phyloP scores from a whole-genome alignment of 2,113 vertebrate species.

The Empidonax alnorum region DNA sequence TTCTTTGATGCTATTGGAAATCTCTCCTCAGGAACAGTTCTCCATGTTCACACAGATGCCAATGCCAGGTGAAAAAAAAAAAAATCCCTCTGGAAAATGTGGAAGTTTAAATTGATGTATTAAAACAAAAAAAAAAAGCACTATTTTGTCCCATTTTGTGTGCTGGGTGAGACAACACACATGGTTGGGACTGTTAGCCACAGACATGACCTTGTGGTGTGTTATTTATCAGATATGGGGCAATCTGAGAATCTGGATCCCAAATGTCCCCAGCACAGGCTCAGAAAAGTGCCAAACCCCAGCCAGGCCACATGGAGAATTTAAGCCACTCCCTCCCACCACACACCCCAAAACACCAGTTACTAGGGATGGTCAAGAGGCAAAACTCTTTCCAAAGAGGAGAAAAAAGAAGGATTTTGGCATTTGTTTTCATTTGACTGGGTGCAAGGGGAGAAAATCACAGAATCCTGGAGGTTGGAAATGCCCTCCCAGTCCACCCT shows the following conservation, averaged over 20 bases:
- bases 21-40: background rate
- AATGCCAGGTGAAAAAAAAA: background rate
- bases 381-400: background rate
- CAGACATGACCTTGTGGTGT: accelerated
- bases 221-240: background rate
- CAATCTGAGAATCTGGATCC: background rate
- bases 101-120: background rate
- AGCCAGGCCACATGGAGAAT: background rate
- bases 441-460: background rate
- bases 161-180: accelerated
- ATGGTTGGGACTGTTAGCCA: background rate
- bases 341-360: accelerated
- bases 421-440: background rate
- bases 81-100: background rate
- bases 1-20: background rate
- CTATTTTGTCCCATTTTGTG: background rate
- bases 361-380: background rate
- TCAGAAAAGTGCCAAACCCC: background rate
- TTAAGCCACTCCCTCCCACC: background rate
- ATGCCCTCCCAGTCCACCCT: background rate
- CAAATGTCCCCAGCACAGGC: background rate
- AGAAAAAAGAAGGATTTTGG: background rate
- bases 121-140: background rate
- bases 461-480: background rate
- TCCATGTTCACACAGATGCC: background rate